Evolutionary conservation across 2,888 invertebrate genomes (phyloP), one percentile per base, ranked within the genome.

Genomic region (Oconnorella tubifera): DNA sequence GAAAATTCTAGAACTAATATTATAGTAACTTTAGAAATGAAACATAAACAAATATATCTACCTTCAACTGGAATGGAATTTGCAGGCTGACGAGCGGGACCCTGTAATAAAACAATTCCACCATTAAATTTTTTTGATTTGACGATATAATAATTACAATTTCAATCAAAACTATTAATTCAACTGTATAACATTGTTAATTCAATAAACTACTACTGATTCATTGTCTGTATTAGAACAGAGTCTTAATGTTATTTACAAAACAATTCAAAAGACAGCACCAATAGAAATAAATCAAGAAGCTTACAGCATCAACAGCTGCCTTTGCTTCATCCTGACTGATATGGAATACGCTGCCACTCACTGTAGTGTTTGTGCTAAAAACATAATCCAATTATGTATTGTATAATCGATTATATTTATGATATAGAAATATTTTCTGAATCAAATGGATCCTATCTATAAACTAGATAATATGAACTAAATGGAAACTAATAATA

Each of bases 351-450:
- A 73, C 70, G 65, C 76, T 76, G 4, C 69, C 73, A 49, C 60
- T 69, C 14, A 78, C 76, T 6, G 69, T 67, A 0, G 73, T 69
- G 68, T 78, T 79, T 48, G 74, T 68, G 70, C 80, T 79, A 74
- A 48, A 67, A 49, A 48, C 29, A 63, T 10, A 59, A 25, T 53
- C 14, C 3, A 64, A 56, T n/a, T n/a, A n/a, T n/a, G n/a, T n/a
- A 40, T 40, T 19, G 19, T 10, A 19, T 14, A 40, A 40, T 14
- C 40, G 19, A 14, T 40, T 14, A 40, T 19, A 10, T 40, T 40
- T 19, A 19, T 14, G 10, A 40, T 19, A 40, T 14, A 40, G 10
- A 10, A 40, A 40, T 19, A 40, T 40, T 40, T 40, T 40, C 40
- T 19, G 40, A 40, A 40, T n/a, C n/a, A n/a, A n/a, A n/a, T n/a